Evolutionary conservation across 2,888 invertebrate genomes (phyloP), one percentile per base, ranked within the genome.

Genomic region (Spodoptera picta): DNA sequence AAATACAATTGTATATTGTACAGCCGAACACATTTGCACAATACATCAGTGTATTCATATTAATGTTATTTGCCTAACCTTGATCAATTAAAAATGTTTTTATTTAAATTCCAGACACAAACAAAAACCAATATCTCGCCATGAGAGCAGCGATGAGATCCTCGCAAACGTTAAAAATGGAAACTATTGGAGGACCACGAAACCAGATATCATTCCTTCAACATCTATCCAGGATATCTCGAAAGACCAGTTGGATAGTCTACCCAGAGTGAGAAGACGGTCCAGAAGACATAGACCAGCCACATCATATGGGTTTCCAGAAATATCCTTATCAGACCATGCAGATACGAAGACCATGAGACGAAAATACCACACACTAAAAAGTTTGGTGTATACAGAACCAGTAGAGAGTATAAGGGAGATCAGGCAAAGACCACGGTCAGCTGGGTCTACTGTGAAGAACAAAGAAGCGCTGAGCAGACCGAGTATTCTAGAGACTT

Each of bases 361-460:
- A 50, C 69, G 81, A 27, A 88, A 88, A 45, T 88, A 88, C 56
- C 88, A 88, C 24, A 88, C 88, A 1, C 46, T 88, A 52, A 87
- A 87, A 75, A 95, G 91, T 68, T 69, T 94, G 50, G 94, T 94
- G 55, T 95, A 94, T 47, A 90, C 89, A 0, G 94, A 94, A 24
- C 91, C 91, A 0, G 92, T 93, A 65, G 94, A 94, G 45, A 92
- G 84, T 56, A 87, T 94, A 0, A 87, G 86, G 57, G 92, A 92
- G 76, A 69, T 94, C 83, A 84, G 91, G 60, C 82, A 90, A 52
- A 84, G 93, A 67, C 93, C 93, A 0, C 76, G 93, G 72, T 94
- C 95, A 66, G 94, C 94, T 19, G 93, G 95, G 41, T 93, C 93
- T 60, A 93, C 94, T 50, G 74, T 94, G 42, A 91, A 90, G 80